Evolutionary conservation across 2,113 vertebrate species (phyloP).

Genomic region (Strigops habroptila): DNA sequence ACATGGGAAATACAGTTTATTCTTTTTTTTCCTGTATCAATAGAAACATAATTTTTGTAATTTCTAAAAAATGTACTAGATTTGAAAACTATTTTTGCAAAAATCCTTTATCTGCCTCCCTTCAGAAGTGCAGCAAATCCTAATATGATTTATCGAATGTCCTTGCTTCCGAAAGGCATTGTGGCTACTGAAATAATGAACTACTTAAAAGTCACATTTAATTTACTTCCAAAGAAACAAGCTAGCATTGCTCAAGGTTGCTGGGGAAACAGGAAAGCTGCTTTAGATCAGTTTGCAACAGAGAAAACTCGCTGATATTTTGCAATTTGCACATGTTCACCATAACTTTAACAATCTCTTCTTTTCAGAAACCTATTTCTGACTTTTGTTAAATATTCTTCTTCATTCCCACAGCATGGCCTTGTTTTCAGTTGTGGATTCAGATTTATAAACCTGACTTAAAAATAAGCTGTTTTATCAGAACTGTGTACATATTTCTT

Average conservation of each 20-base stretch:
- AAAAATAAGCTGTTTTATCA: slow-evolving; percentile 66
- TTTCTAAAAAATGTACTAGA: slow-evolving; percentile 44
- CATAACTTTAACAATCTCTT: slow-evolving; percentile 54
- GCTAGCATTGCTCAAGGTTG: slow-evolving; percentile 72
- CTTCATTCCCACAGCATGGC: not conserved
- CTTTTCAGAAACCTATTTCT: slow-evolving; percentile 63
- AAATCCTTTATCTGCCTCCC: slow-evolving; percentile 67
- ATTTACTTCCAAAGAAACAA: slow-evolving; percentile 78
- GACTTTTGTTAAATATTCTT: slow-evolving; percentile 59
- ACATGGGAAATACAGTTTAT: not conserved
- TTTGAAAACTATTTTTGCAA: slow-evolving; percentile 61
- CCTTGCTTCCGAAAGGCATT: slow-evolving; percentile 72
- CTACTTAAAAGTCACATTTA: slow-evolving; percentile 81
- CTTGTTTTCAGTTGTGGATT: slow-evolving; percentile 62
- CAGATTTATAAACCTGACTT: slow-evolving; percentile 33
- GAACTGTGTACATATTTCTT: slow-evolving; percentile 22
- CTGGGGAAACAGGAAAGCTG: slow-evolving; percentile 79
- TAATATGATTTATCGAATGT: slow-evolving; percentile 70
- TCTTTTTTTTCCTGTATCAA: not conserved
- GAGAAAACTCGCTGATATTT: slow-evolving; percentile 67
- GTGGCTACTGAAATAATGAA: slow-evolving; percentile 79
- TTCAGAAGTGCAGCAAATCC: slow-evolving; percentile 71
- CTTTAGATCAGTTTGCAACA: slow-evolving; percentile 69
- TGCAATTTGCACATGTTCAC: slow-evolving; percentile 59
- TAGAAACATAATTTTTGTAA: slow-evolving; percentile 42